Percentiles rank a stretch among this genome's conserved stretches.
Evolutionary conservation across 2,113 vertebrate genomes (phyloP).

Genomic region (Sinosuthora webbiana): DNA sequence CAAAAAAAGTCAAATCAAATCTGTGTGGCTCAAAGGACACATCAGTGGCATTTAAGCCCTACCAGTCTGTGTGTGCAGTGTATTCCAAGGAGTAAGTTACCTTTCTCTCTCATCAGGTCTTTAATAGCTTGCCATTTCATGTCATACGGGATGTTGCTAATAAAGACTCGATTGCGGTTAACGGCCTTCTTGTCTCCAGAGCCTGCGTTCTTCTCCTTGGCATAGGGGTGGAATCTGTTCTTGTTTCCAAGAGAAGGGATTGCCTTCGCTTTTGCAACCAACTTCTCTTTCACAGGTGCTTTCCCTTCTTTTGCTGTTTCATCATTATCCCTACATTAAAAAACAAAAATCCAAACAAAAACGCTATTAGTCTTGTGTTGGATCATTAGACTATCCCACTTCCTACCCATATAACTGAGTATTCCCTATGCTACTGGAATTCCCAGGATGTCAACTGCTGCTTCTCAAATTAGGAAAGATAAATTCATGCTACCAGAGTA

Average conservation of each 20-base stretch:
- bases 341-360: constrained; percentile 17
- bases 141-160: constrained; percentile 99
- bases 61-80: not conserved
- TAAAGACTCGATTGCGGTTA: constrained; percentile 93
- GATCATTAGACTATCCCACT: not conserved
- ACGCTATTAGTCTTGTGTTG: not conserved
- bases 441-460: not conserved
- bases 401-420: not conserved
- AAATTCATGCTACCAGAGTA: not conserved
- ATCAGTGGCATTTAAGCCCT: not conserved
- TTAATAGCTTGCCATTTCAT: constrained; percentile 99
- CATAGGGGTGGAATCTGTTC: constrained; percentile 91
- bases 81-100: constrained; percentile 76
- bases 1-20: constrained; percentile 53
- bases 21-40: constrained; percentile 71
- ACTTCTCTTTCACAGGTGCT: constrained; percentile 85
- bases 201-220: constrained; percentile 86
- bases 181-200: constrained; percentile 85
- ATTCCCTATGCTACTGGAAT: not conserved
- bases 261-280: constrained; percentile 48
- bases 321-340: constrained; percentile 79
- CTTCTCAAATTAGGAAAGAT: not conserved
- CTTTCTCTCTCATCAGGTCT: constrained; percentile 99
- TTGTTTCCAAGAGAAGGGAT: constrained; percentile 78
- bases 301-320: constrained; percentile 86